Conservation (phyloP, 64 coral and sea anemone species). For the Montipora cactus region DNA sequence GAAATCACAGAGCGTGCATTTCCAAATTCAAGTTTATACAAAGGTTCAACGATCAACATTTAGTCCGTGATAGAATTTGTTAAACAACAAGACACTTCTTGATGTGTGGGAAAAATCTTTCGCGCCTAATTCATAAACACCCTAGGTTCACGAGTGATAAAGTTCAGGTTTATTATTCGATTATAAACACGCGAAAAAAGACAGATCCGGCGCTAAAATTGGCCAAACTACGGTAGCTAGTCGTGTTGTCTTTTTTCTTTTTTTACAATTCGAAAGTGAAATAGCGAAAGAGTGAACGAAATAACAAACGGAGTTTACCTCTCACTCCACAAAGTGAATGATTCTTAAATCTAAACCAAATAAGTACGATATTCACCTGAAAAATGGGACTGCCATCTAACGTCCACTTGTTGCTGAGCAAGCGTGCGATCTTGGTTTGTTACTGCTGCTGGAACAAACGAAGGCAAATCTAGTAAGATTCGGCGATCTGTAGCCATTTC, state of each 20-base stretch:
- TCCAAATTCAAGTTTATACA: slow-evolving; percentile 11
- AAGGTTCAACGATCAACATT: background rate
- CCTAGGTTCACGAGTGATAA: slow-evolving; percentile 16
- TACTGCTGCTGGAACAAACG: slow-evolving; percentile 15
- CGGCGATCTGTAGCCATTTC: slow-evolving; percentile 53
- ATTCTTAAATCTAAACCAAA: background rate
- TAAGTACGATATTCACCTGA: slow-evolving; percentile 28
- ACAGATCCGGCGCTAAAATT: background rate
- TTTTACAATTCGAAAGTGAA: slow-evolving; percentile 51
- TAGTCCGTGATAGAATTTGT: background rate
- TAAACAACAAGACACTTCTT: background rate
- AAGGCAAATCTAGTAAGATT: slow-evolving; percentile 30
- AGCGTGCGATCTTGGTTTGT: slow-evolving; percentile 30
- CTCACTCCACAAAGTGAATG: background rate
- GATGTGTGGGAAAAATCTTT: background rate
- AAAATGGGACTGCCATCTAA: slow-evolving; percentile 28
- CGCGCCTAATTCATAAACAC: background rate
- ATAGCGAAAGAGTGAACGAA: background rate
- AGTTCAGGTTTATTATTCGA: background rate
- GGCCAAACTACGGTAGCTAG: background rate
- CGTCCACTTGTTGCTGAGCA: slow-evolving; percentile 15
- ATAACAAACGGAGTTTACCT: slow-evolving; percentile 2
- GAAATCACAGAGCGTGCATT: slow-evolving; percentile 37
- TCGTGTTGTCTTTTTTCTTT: background rate
- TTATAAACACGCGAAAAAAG: background rate